Percentiles rank a stretch among this genome's conserved stretches.
phyloP scores from a whole-genome alignment of 2,888 invertebrate genomes.

The Sabatieria punctata region DNA sequence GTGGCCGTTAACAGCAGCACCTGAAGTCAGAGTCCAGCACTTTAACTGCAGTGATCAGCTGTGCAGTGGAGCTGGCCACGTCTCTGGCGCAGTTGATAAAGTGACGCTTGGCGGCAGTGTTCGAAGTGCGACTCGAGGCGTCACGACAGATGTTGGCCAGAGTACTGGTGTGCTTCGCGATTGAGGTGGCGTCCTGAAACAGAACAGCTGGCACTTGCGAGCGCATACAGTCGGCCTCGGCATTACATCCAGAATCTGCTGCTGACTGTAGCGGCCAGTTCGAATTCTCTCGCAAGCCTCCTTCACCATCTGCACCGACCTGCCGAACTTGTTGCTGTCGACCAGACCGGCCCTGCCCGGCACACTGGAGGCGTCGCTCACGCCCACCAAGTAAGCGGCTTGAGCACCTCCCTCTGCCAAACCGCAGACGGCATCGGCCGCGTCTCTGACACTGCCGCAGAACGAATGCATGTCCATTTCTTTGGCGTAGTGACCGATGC shows the following conservation, averaged over 20 bases:
- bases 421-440: constrained; percentile 71
- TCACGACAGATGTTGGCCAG: constrained; percentile 84
- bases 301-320: constrained; percentile 75
- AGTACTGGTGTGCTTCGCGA: constrained; percentile 87
- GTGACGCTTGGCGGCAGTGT: constrained; percentile 69
- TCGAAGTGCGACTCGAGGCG: constrained; percentile 74
- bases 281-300: constrained; percentile 52
- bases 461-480: constrained; percentile 66
- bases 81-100: constrained; percentile 95
- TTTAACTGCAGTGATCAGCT: constrained; percentile 84
- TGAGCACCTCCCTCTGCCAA: constrained; percentile 78
- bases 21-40: constrained; percentile 58
- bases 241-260: constrained; percentile 12
- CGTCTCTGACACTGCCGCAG: constrained; percentile 58
- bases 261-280: constrained; percentile 13
- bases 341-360: constrained; percentile 73
- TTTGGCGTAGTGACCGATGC: constrained; percentile 79
- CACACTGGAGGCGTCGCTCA: constrained; percentile 71
- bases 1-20: neutral
- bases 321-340: constrained; percentile 66
- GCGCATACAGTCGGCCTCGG: neutral
- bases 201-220: constrained; percentile 44
- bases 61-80: constrained; percentile 84
- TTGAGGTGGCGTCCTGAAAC: constrained; percentile 71
- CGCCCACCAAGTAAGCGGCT: constrained; percentile 81